These are phyloP conservation scores for Brachypterus glaber DNA, from an alignment of 2,888 invertebrate genomes.

Conservation along the genomic window DNA sequence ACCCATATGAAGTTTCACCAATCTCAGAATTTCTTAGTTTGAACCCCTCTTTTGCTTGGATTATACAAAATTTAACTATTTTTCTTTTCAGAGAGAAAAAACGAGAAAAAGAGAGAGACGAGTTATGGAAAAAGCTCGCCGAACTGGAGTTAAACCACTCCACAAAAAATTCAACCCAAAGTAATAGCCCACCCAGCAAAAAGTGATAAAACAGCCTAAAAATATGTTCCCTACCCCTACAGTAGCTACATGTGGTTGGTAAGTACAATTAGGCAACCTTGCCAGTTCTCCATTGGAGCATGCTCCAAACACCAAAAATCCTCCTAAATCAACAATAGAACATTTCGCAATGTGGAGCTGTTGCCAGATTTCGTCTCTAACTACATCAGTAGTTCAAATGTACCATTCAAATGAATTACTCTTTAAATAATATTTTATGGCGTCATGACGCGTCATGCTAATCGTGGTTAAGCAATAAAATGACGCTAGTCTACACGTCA, in stretches of 20 bases:
- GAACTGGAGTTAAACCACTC: slow-evolving; percentile 74
- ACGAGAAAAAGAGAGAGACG: slow-evolving; percentile 92
- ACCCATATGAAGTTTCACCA: too few species aligned
- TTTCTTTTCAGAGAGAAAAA: slow-evolving; percentile 71
- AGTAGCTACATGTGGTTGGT: slow-evolving; percentile 13
- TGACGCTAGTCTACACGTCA: too few species aligned
- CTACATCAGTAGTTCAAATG: too few species aligned
- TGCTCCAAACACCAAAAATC: slow-evolving; percentile 25
- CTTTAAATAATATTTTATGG: too few species aligned
- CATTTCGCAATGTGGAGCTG: too few species aligned
- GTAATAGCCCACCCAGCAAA: slow-evolving; percentile 37
- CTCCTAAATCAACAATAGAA: slow-evolving; percentile 15
- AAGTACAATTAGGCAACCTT: slow-evolving; percentile 9
- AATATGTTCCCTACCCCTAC: slow-evolving; percentile 13
- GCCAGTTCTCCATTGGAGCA: slow-evolving; percentile 18
- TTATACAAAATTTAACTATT: too few species aligned
- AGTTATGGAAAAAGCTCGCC: slow-evolving; percentile 92
- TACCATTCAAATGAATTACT: too few species aligned
- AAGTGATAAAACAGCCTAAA: slow-evolving; percentile 38
- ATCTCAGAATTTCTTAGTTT: too few species aligned
- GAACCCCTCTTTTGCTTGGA: too few species aligned
- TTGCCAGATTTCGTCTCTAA: too few species aligned
- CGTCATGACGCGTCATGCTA: too few species aligned
- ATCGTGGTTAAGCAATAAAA: too few species aligned
- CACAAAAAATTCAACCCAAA: slow-evolving; percentile 37